These are phyloP conservation scores for Holothuria leucospilota DNA, from an alignment of 53 echinoderm and acorn worm species.

Conservation along the genomic window DNA sequence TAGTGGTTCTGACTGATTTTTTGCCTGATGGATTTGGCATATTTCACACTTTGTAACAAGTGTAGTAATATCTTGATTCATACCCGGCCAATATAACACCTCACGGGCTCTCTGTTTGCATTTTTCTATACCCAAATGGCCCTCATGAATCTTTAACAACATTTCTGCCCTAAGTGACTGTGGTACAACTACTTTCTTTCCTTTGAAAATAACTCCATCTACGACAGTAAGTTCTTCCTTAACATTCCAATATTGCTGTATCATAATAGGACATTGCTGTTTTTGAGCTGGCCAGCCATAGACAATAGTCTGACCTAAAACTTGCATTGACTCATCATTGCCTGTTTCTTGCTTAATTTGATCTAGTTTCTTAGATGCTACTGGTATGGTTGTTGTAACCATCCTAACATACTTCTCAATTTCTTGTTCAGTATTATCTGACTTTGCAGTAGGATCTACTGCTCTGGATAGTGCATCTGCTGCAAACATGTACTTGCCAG, in stretches of 20 bases:
- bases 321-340: slow-evolving; percentile 2
- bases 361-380: not conserved
- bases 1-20: slow-evolving; percentile 43
- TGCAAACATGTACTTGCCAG: slow-evolving; percentile 39
- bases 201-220: slow-evolving; percentile 11
- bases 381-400: not conserved
- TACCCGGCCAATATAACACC: no score
- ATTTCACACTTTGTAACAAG: slow-evolving; percentile 31
- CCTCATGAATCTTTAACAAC: no score
- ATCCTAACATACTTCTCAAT: no score
- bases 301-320: not conserved
- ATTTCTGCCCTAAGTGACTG: no score
- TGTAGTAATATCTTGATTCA: slow-evolving; percentile 41
- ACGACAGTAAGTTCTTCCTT: slow-evolving; percentile 14
- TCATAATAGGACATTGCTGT: not conserved
- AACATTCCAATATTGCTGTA: slow-evolving; percentile 8
- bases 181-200: slow-evolving; percentile 36
- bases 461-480: slow-evolving; percentile 37
- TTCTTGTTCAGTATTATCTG: no score
- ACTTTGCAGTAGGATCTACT: not conserved
- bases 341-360: not conserved
- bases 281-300: not conserved
- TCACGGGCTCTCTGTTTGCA: no score
- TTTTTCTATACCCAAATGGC: no score
- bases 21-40: slow-evolving; percentile 5